Base-by-base conservation (phyloP, 2,113 vertebrate genomes). In the Muscicapa adusta region DNA sequence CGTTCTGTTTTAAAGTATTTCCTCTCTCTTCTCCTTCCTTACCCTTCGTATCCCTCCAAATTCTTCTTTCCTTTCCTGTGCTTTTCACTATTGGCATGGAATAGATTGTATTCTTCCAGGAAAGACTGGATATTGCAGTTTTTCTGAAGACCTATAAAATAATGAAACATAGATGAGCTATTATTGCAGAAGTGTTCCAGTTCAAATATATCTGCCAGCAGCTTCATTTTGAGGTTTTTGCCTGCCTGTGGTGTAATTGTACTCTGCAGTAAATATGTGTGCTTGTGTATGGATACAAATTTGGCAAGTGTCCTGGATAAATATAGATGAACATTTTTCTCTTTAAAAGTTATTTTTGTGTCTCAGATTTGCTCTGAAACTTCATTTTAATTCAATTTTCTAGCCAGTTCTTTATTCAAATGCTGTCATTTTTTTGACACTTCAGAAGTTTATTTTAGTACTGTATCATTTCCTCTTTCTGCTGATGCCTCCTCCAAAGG, bases 371-470 rank as follows among this genome's bases (percentile, higher is more conserved):
- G 45, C 61, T 92, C 45, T 75, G 34, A 85, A 87, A 60, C 24
- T 76, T 79, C 22, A 93, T 83, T 94, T 94, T 86, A 80, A 88
- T 91, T 89, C 75, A 1, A 4, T 66, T 84, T 94, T 90, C 71
- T 50, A 80, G 63, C 67, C 74, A 91, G 51, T 73, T 95, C 54
- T 73, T 85, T 85, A 73, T 94, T 92, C 84, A 95, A 93, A 61
- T 75, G 50, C 70, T 81, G 76, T 84, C 40, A 26, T 80, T 85
- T 94, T 94, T 75, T 75, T 89, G 74, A 94, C 80, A 54, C 58
- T 93, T 56, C 9, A 68, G 36, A 89, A 83, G 34, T 93, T 89
- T 88, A 92, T 96, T 95, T 93, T 94, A 60, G 82, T 94, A 88
- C 66, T 54, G 2, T 89, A 83, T 91, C 17, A 89, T 94, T 97